Evolutionary conservation across 2,888 invertebrate genomes (phyloP), one percentile per base, ranked within the genome.

Genomic region (Sphaeridia pumilis): DNA sequence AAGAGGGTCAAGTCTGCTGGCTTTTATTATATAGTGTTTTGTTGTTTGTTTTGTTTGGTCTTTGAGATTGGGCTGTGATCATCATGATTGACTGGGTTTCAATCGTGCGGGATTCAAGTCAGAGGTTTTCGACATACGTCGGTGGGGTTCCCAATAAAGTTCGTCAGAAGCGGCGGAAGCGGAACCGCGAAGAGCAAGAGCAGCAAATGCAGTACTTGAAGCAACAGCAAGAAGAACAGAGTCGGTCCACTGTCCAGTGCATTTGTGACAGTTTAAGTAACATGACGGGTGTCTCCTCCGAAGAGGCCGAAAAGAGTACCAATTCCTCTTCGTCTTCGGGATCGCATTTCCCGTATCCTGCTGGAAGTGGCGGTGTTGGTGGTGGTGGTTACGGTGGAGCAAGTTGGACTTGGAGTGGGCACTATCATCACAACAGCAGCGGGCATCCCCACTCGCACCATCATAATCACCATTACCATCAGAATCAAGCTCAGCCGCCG

Each of bases 61-160:
- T 31, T 31, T 31, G 31, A 10, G 31, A 31, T 7, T 7, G 14
- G 31, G 31, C 14, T 31, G 31, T 31, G 31, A 31, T 31, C 31
- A 64, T 62, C 61, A 83, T 83, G 83, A 83, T 83, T 67, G 83
- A 83, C 73, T 83, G 83, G 82, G 82, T 83, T 60, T 82, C 82
- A 57, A 82, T 83, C 66, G 82, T 82, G 58, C 77, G 82, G 52
- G 81, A 82, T 67, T 82, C 82, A 57, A 72, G 80, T 54, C 75
- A 83, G 47, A 75, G 82, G 46, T 81, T 83, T 70, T 82, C 81
- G 58, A 80, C 80, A 69, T 82, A 81, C 69, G 77, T 82, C 70
- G 79, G 79, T 67, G 74, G 77, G 5, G 77, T 77, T 57, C 82
- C 82, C 43, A 75, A 75, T 63, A 80, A 79, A 70, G 78, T 80